phyloP scores from a whole-genome alignment of 1,140 invertebrate species.

The Bicyclus anynana region DNA sequence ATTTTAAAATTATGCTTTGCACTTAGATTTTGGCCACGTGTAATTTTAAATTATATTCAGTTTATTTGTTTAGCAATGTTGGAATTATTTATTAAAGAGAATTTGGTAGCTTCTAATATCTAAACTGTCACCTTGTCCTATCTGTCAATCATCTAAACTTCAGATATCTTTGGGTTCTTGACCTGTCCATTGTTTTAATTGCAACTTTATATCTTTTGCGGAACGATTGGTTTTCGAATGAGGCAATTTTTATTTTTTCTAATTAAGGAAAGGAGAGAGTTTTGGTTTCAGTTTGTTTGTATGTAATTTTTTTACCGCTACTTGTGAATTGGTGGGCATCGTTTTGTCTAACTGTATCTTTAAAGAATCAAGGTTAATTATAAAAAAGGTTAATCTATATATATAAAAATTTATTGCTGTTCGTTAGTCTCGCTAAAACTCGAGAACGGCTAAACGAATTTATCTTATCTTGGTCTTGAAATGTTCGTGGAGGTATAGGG shows the following conservation, averaged over 20 bases:
- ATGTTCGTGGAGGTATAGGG: no score
- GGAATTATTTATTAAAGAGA: no score
- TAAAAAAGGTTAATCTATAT: no score
- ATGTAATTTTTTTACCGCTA: slow-evolving; percentile 9
- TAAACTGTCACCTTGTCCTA: background rate
- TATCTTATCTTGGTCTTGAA: no score
- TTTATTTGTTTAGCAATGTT: no score
- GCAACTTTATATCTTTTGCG: slow-evolving; percentile 13
- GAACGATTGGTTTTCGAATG: slow-evolving; percentile 18
- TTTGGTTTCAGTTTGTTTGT: slow-evolving; percentile 14
- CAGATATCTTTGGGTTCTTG: background rate
- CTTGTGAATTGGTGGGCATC: slow-evolving; percentile 8
- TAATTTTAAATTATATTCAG: no score
- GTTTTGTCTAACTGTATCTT: background rate
- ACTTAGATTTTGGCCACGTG: no score
- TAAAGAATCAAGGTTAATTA: background rate
- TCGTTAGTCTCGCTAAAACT: no score
- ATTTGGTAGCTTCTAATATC: no score
- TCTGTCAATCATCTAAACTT: background rate
- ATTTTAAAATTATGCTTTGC: no score
- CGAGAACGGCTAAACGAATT: no score
- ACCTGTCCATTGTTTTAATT: slow-evolving; percentile 1
- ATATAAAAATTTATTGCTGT: no score
- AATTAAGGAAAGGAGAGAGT: slow-evolving; percentile 25
- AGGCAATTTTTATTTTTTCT: slow-evolving; percentile 17